Conservation (phyloP, 1,140 invertebrate genomes). For the Oryzaephilus surinamensis region DNA sequence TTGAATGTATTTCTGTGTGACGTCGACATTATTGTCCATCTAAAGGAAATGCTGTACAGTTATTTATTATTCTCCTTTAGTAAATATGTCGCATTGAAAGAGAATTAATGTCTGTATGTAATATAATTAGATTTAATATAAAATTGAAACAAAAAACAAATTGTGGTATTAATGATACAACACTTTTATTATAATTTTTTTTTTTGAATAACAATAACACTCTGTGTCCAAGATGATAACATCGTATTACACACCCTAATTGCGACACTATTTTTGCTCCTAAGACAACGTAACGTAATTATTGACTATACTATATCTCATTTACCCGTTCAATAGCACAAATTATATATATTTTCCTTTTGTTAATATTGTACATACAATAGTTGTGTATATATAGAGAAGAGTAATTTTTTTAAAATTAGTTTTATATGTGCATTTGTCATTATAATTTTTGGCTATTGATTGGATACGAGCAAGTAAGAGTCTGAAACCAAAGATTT, state of each 20-base stretch:
- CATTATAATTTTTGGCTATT: constrained; percentile 14
- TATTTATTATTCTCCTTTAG: constrained; percentile 21
- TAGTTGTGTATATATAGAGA: constrained; percentile 9
- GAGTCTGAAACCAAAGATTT: constrained; percentile 36
- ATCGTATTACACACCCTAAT: constrained; percentile 13
- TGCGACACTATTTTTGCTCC: constrained; percentile 15
- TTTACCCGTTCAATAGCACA: no score
- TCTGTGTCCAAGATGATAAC: constrained; percentile 19
- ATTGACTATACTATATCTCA: no score
- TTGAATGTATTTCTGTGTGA: constrained; percentile 20
- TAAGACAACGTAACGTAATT: no score
- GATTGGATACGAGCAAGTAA: constrained; percentile 16
- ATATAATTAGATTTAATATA: no score
- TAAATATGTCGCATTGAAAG: background rate
- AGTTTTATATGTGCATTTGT: constrained; percentile 8
- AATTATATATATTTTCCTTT: constrained; percentile 3
- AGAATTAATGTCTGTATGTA: constrained; percentile 17
- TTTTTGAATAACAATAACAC: constrained; percentile 2
- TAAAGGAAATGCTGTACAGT: constrained; percentile 21
- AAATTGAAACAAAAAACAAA: no score
- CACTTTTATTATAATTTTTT: no score
- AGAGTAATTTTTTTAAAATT: constrained; percentile 3
- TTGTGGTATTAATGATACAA: no score
- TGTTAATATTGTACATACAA: constrained; percentile 28
- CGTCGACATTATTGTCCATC: constrained; percentile 10